Conservation (phyloP, 2,797 vertebrate species). For the Dendrocincla tyrannina region DNA sequence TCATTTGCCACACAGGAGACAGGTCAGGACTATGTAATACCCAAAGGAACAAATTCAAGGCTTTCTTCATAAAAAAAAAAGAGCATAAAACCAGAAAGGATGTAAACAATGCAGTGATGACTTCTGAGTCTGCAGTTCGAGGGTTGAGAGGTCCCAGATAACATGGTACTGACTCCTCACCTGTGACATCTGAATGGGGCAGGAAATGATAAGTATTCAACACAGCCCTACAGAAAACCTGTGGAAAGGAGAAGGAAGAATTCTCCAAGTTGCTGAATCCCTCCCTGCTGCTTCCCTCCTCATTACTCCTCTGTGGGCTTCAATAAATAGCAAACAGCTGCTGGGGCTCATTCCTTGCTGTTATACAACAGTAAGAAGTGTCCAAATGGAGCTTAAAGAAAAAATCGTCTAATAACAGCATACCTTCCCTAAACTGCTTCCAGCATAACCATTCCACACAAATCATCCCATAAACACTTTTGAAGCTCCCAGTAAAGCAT, state of each 20-base stretch:
- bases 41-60: background rate
- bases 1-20: background rate
- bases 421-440: conserved; percentile 68
- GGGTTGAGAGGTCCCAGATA: background rate
- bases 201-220: background rate
- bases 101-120: background rate
- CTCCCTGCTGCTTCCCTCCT: conserved; percentile 11
- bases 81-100: background rate
- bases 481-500: conserved; percentile 67
- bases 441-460: conserved; percentile 68
- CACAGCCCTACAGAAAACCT: background rate
- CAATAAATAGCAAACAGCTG: conserved; percentile 76
- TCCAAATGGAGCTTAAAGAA: conserved; percentile 55
- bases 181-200: background rate
- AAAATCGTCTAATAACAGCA: conserved; percentile 63
- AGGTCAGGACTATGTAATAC: background rate
- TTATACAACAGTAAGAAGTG: conserved; percentile 29
- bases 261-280: background rate
- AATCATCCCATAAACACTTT: conserved; percentile 79
- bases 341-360: conserved; percentile 60
- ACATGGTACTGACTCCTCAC: background rate
- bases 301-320: background rate
- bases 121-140: background rate
- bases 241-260: background rate
- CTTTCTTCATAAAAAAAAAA: background rate